Percentiles rank a stretch among this genome's conserved stretches.
phyloP scores from a whole-genome alignment of 2,113 vertebrate species.

The Myiopsitta monachus region DNA sequence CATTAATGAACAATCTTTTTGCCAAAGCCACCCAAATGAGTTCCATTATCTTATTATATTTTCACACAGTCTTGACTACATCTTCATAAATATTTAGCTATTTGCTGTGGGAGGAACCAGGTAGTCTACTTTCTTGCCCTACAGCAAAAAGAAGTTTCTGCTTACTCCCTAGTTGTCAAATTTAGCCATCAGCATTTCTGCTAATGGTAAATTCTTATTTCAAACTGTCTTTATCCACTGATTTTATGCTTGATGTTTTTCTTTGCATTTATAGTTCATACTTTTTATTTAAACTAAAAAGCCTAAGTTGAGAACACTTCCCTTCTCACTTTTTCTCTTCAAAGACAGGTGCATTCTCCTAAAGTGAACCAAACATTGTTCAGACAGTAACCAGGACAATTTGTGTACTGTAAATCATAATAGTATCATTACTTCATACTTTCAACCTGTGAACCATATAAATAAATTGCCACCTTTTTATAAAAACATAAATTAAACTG shows the following conservation, averaged over 20 bases:
- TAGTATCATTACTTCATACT: not conserved
- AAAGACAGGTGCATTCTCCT: not conserved
- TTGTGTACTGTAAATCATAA: not conserved
- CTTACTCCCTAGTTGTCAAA: not conserved
- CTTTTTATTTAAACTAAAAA: not conserved
- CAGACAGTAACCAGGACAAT: not conserved
- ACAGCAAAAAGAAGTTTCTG: not conserved
- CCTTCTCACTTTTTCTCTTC: not conserved
- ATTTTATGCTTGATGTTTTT: not conserved
- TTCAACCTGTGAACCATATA: not conserved
- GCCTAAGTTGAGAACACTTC: not conserved
- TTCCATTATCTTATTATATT: conserved; percentile 29
- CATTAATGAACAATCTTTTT: conserved; percentile 65
- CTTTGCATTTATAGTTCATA: not conserved
- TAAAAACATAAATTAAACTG: not conserved
- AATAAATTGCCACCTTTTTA: not conserved
- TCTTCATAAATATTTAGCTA: conserved; percentile 44
- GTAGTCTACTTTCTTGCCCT: not conserved
- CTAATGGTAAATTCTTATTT: not conserved
- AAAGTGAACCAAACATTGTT: not conserved
- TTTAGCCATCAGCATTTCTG: not conserved
- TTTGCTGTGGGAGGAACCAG: not conserved
- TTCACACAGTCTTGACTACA: conserved; percentile 11
- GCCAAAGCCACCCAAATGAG: conserved; percentile 62
- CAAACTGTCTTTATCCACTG: not conserved